Percentiles rank a stretch among this genome's conserved stretches.
Conservation (phyloP, 2,113 vertebrate genomes). For the Rhynchomys soricoides region DNA sequence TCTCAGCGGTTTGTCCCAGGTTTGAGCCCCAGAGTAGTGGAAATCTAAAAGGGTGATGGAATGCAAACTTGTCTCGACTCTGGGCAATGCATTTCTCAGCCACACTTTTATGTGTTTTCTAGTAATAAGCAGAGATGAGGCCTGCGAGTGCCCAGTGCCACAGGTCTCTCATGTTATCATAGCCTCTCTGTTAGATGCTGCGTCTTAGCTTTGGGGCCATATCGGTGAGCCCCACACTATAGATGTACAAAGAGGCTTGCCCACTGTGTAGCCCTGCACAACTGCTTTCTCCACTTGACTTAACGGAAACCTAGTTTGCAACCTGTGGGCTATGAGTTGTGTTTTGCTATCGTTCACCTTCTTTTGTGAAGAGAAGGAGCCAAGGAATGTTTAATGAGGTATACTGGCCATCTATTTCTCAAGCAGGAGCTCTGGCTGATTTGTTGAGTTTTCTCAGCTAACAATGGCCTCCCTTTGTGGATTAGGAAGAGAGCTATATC, state of each 20-base stretch:
- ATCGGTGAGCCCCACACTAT: background rate
- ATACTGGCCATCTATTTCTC: accelerated
- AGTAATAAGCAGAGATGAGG: background rate
- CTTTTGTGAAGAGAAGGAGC: background rate
- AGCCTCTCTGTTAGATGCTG: background rate
- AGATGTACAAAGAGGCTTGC: conserved; percentile 45
- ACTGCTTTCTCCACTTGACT: background rate
- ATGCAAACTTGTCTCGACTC: background rate
- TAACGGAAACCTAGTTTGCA: conserved; percentile 28
- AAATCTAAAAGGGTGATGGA: conserved; percentile 30
- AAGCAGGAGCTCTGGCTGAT: background rate
- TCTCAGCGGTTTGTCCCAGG: background rate
- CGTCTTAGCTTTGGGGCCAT: conserved; percentile 50
- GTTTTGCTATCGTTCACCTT: background rate
- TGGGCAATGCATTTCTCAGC: background rate
- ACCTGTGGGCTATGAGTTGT: background rate
- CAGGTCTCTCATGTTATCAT: background rate
- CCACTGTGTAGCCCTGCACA: background rate
- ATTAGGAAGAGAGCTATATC: background rate
- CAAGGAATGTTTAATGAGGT: background rate
- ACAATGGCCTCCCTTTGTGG: background rate
- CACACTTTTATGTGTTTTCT: background rate
- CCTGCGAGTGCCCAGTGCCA: no score
- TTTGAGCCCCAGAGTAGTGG: background rate
- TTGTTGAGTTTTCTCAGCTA: background rate